A percentile compares a stretch with the other conserved stretches of the same genome.
Conservation (phyloP, 2,113 vertebrate species). For the Podilymbus podiceps region DNA sequence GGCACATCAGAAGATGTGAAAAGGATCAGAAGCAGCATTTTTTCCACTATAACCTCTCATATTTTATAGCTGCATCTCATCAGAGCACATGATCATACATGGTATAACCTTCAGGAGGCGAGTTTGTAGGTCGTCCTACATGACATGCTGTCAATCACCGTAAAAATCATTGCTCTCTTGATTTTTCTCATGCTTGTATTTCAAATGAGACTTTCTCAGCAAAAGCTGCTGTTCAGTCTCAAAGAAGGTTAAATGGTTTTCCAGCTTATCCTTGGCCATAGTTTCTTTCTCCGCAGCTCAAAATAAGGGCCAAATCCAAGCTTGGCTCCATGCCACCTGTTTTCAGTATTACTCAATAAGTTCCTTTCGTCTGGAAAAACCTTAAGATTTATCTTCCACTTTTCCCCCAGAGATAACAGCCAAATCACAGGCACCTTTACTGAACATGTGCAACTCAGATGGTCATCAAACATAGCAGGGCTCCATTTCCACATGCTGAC, state of each 20-base stretch:
- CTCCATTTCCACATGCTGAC: not conserved
- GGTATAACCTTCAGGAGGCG: not conserved
- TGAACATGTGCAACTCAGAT: not conserved
- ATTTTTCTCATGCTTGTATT: not conserved
- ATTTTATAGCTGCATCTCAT: not conserved
- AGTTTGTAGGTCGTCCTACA: not conserved
- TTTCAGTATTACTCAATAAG: not conserved
- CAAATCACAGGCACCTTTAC: not conserved
- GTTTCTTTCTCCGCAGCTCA: slow-evolving; percentile 2
- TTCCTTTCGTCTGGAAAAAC: slow-evolving; percentile 35
- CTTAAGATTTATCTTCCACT: slow-evolving; percentile 30
- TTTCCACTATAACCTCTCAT: not conserved
- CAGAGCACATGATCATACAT: not conserved
- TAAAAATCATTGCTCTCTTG: not conserved
- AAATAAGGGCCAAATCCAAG: not conserved
- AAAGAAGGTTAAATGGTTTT: slow-evolving; percentile 28
- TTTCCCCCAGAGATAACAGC: not conserved
- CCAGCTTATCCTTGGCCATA: slow-evolving; percentile 38
- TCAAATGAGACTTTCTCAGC: not conserved
- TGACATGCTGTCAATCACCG: not conserved
- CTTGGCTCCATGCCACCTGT: not conserved
- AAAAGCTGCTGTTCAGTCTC: not conserved
- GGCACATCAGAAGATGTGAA: not conserved
- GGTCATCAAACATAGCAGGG: not conserved
- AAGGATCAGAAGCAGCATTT: not conserved